These are phyloP conservation scores for Tinamus guttatus DNA, from an alignment of 2,113 vertebrate species.

Conservation along the genomic window DNA sequence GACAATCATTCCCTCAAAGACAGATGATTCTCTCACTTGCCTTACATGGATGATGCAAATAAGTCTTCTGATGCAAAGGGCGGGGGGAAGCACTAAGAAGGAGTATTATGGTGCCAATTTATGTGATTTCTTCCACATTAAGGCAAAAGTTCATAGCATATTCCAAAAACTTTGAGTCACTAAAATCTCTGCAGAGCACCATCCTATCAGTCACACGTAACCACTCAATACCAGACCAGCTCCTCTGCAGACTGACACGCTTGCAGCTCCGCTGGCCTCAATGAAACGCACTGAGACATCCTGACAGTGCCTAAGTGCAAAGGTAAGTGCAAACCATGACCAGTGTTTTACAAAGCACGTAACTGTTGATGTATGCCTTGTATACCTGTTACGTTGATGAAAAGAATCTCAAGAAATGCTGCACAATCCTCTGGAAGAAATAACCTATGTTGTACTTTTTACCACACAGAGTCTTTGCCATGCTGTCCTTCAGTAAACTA, in stretches of 20 bases:
- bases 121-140: not conserved
- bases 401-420: not conserved
- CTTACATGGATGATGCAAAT: constrained; percentile 56
- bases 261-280: not conserved
- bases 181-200: not conserved
- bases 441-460: not conserved
- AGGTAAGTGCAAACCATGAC: not conserved
- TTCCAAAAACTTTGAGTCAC: not conserved
- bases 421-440: not conserved
- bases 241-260: not conserved
- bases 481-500: not conserved
- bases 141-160: not conserved
- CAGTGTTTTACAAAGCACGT: not conserved
- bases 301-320: not conserved
- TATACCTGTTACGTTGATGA: not conserved
- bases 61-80: constrained; percentile 31
- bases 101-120: not conserved
- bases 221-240: not conserved
- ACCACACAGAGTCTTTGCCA: not conserved
- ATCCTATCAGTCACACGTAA: not conserved
- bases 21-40: constrained; percentile 67
- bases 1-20: constrained; percentile 72
- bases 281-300: not conserved
- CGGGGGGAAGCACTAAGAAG: not conserved
- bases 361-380: not conserved